A percentile compares a stretch with the other conserved stretches of the same genome.
Conservation (phyloP, 2,888 invertebrate genomes). For the Minunthozetes semirufus region DNA sequence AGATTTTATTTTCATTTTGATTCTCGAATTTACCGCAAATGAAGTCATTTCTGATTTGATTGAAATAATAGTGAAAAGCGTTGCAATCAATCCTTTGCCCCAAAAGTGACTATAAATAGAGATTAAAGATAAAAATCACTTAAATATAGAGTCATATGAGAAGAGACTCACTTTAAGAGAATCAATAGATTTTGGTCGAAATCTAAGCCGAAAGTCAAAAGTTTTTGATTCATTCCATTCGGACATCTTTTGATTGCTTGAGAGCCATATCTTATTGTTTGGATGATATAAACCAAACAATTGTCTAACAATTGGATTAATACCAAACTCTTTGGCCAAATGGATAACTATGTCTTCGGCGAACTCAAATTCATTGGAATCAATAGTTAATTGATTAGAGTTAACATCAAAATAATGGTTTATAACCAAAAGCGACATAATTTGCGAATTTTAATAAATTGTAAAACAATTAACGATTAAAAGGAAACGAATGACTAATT, state of each 20-base stretch:
- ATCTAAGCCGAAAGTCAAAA: slow-evolving; percentile 69
- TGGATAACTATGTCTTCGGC: slow-evolving; percentile 66
- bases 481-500: background rate
- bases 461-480: background rate
- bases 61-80: slow-evolving; percentile 77
- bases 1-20: slow-evolving; percentile 59
- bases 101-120: background rate
- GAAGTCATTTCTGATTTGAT: slow-evolving; percentile 69
- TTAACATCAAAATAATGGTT: background rate
- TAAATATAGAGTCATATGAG: background rate
- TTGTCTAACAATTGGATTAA: slow-evolving; percentile 68
- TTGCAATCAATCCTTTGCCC: slow-evolving; percentile 54
- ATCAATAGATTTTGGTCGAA: slow-evolving; percentile 61
- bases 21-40: slow-evolving; percentile 57
- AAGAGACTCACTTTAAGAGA: slow-evolving; percentile 36
- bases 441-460: background rate
- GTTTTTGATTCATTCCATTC: slow-evolving; percentile 52
- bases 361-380: background rate
- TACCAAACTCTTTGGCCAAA: slow-evolving; percentile 61
- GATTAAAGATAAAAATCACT: background rate
- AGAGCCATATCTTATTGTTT: slow-evolving; percentile 62
- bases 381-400: background rate
- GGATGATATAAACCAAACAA: slow-evolving; percentile 67
- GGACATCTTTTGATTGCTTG: slow-evolving; percentile 57
- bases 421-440: background rate